Base-by-base conservation (phyloP, 2,797 vertebrate species). In the Rhinella marina region DNA sequence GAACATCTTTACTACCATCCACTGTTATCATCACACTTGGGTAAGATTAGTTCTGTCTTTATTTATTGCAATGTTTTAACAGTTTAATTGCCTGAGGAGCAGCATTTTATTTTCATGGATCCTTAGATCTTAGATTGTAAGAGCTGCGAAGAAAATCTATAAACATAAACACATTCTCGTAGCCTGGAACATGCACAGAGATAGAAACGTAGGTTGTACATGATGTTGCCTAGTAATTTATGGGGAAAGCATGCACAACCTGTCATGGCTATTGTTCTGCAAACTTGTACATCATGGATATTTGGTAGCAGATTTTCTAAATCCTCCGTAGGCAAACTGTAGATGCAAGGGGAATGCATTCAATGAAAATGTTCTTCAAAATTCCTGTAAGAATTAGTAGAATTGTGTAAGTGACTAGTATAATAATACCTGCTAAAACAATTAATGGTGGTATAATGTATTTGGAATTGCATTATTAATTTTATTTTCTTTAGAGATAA, bases 21-120 rank as follows among this genome's bases (percentile, higher is more conserved):
- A 90, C 92, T 91, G 92, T 92, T 92, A 93, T 92, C 92, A 91
- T 93, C 80, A 89, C 87, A 82, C 3, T 81, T 48, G 82, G 88
- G 90, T 87, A 57, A 90, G 81, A 62, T 52, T 66, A 80, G 23
- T 27, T 78, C 14, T 25, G 62, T 86, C 1, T 89, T 52, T 94
- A 91, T 81, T 52, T 70, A 23, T 52, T 64, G 29, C 27, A 9
- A 66, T 77, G 41, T 85, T 52, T 54, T 27, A 25, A 29, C 19
- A 54, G 61, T 86, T 78, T 23, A 27, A 23, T 64, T 68, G 61
- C 21, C 85, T 32, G 62, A 70, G 41, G 6, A 68, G 25, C 23
- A 50, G 84, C 25, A 32, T 86, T 66, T 66, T 70, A 23, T 86
- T 77, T 41, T 19, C n/a, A 50, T 25, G 12, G 73, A 50, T 66